Conservation (phyloP, 2,797 vertebrate species). For the Anas bahamensis region DNA sequence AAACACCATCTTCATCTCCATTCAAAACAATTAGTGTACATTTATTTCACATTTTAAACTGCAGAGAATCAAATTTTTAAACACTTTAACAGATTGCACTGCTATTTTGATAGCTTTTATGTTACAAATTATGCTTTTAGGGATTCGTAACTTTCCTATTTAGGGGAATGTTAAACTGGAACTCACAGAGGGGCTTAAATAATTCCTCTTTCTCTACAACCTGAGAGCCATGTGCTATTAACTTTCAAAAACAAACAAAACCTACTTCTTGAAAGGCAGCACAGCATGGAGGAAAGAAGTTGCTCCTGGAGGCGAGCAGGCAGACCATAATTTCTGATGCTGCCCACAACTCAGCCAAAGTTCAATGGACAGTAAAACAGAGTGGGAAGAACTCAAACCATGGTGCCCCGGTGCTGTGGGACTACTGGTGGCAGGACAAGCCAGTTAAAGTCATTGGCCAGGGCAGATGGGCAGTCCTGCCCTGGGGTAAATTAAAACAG, state of each 20-base stretch:
- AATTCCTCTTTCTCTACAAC: not conserved
- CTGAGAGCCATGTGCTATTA: not conserved
- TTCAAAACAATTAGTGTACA: slow-evolving; percentile 62
- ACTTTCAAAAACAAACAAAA: slow-evolving; percentile 32
- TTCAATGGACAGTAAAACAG: not conserved
- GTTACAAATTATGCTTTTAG: slow-evolving; percentile 42
- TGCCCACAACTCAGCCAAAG: not conserved
- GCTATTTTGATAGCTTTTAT: slow-evolving; percentile 46
- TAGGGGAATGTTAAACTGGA: slow-evolving; percentile 50
- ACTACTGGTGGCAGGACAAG: not conserved
- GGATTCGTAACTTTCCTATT: slow-evolving; percentile 56
- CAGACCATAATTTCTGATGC: not conserved
- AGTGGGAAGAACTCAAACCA: not conserved
- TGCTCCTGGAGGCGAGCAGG: not conserved
- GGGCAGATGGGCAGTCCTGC: not conserved
- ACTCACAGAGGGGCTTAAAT: slow-evolving; percentile 4
- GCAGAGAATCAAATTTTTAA: slow-evolving; percentile 58
- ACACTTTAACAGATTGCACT: slow-evolving; percentile 50
- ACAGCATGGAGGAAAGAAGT: not conserved
- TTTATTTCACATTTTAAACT: slow-evolving; percentile 66
- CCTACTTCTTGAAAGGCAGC: not conserved
- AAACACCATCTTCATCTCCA: slow-evolving; percentile 19
- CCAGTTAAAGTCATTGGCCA: slow-evolving; percentile 3
- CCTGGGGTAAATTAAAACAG: not conserved
- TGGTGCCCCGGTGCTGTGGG: not conserved